These are phyloP conservation scores for Cephalophus harveyi DNA, from an alignment of 2,113 vertebrate genomes.

Conservation along the genomic window DNA sequence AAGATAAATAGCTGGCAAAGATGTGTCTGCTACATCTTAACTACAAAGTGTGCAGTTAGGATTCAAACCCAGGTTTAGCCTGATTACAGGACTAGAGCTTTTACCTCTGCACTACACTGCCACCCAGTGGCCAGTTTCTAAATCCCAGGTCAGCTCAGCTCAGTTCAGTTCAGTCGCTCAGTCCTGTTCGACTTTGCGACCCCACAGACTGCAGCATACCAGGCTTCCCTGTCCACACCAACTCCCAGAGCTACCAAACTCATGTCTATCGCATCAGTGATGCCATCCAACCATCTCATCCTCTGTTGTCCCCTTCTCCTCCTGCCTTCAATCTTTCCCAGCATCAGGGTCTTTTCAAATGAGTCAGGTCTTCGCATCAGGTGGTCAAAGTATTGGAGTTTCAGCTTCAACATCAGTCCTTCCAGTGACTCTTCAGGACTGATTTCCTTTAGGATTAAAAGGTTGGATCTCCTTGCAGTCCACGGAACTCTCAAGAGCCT, in stretches of 20 bases:
- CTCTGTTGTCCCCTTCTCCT: background rate
- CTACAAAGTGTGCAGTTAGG: background rate
- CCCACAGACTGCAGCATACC: background rate
- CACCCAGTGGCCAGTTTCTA: background rate
- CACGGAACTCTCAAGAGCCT: background rate
- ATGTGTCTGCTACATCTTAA: background rate
- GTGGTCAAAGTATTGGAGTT: background rate
- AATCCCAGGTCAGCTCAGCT: background rate
- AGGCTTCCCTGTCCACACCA: background rate
- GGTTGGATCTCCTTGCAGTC: background rate
- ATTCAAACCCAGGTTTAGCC: background rate
- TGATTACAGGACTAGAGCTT: fast-evolving
- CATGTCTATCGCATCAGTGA: background rate
- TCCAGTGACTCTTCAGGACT: background rate
- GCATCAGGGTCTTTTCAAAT: background rate
- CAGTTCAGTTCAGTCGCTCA: background rate
- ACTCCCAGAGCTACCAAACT: background rate
- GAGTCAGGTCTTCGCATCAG: background rate
- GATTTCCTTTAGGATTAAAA: background rate
- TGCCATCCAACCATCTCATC: background rate
- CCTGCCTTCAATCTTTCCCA: background rate
- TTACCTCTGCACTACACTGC: background rate
- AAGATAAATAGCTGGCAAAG: background rate
- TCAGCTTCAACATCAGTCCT: background rate
- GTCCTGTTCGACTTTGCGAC: background rate